phyloP scores from a whole-genome alignment of 2,113 vertebrate species.

The Grus americana region DNA sequence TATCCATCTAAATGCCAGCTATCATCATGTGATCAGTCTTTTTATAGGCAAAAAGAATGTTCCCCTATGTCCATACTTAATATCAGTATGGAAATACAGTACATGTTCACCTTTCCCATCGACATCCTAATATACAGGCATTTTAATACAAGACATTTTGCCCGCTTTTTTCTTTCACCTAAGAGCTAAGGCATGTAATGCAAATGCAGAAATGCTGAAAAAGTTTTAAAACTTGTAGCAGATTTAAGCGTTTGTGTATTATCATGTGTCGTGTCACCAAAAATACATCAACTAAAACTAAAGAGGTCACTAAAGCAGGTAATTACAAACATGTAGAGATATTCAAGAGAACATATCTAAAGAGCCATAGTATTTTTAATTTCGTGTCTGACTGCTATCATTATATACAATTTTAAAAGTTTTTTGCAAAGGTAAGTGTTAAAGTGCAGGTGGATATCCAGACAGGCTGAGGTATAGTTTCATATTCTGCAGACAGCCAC shows the following conservation, averaged over 20 bases:
- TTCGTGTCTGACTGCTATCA: background rate
- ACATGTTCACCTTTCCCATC: slow-evolving; percentile 41
- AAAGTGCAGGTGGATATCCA: background rate
- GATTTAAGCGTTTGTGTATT: background rate
- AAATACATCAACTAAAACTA: background rate
- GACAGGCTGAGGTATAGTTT: background rate
- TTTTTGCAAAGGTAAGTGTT: background rate
- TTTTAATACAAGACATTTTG: slow-evolving; percentile 25
- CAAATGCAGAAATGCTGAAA: background rate
- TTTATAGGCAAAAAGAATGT: slow-evolving; percentile 66
- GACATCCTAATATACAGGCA: slow-evolving; percentile 24
- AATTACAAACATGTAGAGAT: background rate
- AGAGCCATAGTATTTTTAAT: background rate
- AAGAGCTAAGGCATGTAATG: background rate
- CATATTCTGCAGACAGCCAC: background rate
- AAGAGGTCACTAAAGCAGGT: background rate
- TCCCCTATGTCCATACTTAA: slow-evolving; percentile 60
- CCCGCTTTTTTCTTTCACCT: background rate
- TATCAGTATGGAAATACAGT: slow-evolving; percentile 53
- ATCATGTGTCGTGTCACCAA: background rate
- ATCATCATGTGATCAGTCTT: slow-evolving; percentile 48
- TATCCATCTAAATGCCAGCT: slow-evolving; percentile 71
- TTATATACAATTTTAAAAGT: background rate
- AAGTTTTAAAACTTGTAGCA: background rate
- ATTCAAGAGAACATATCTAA: background rate